Evolutionary conservation across 2,888 invertebrate species (phyloP).

Genomic region (Harmothoe impar): DNA sequence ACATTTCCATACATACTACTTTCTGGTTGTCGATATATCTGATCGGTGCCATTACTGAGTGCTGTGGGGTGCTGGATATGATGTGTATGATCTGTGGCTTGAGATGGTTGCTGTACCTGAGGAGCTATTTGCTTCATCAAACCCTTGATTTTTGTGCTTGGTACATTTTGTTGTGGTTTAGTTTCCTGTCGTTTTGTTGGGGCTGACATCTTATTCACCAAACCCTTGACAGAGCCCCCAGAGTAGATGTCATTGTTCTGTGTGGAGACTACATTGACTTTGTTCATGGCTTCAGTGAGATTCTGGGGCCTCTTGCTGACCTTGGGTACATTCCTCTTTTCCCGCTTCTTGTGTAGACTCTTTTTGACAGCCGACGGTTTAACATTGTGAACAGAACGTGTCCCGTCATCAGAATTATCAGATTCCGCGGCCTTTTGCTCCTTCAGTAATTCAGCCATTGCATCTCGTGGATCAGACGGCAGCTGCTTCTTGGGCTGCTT

Average conservation of each 20-base stretch:
- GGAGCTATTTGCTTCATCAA: too few species aligned
- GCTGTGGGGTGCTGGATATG: neutral
- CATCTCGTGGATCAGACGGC: neutral
- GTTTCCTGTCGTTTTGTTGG: neutral
- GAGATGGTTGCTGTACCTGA: neutral
- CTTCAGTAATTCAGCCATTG: slow-evolving; percentile 1
- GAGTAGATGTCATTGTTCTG: too few species aligned
- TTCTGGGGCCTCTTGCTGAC: neutral
- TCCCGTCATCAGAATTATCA: neutral
- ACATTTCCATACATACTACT: neutral
- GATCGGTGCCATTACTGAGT: too few species aligned
- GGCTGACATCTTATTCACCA: neutral
- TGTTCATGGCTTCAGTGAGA: slow-evolving; percentile 3
- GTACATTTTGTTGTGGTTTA: too few species aligned
- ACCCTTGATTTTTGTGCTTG: too few species aligned
- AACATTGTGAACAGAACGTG: neutral
- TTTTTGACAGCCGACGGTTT: slow-evolving; percentile 47
- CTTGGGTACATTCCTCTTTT: slow-evolving; percentile 17
- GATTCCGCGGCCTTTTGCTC: neutral
- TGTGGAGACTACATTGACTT: neutral
- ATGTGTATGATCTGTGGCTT: neutral
- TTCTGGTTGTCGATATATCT: neutral
- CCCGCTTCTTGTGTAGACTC: neutral
- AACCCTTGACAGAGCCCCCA: neutral
- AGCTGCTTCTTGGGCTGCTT: neutral